Evolutionary conservation across 2,113 vertebrate species (phyloP).

Genomic region (Abramis brama): DNA sequence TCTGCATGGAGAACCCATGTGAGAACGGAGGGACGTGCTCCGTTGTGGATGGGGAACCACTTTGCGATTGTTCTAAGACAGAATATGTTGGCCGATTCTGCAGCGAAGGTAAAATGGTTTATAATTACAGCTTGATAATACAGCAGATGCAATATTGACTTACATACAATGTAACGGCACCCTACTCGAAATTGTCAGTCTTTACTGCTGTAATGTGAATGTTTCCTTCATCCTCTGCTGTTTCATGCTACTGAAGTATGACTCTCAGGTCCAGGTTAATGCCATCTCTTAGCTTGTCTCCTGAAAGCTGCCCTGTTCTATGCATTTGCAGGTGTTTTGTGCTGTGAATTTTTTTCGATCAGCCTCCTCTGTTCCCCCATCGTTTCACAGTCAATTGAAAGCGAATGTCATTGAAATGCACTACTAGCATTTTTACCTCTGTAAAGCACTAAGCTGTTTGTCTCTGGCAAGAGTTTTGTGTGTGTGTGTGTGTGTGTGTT

Average conservation of each 20-base stretch:
- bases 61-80: slow-evolving; percentile 95
- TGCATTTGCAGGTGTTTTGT: slow-evolving; percentile 65
- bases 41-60: slow-evolving; percentile 85
- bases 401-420: slow-evolving; percentile 46
- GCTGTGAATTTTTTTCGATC: slow-evolving; percentile 49
- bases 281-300: slow-evolving; percentile 63
- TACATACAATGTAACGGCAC: background rate
- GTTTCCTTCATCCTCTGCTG: background rate
- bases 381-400: slow-evolving; percentile 53
- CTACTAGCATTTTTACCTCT: slow-evolving; percentile 20
- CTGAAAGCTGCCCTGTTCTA: slow-evolving; percentile 56
- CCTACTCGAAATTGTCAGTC: background rate
- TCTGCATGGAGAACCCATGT: slow-evolving; percentile 89
- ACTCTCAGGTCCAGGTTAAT: slow-evolving; percentile 62
- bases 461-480: background rate
- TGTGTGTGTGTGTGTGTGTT: slow-evolving; percentile 5
- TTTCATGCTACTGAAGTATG: slow-evolving; percentile 57
- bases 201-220: slow-evolving; percentile 6
- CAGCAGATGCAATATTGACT: background rate
- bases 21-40: slow-evolving; percentile 95
- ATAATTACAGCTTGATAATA: slow-evolving; percentile 24
- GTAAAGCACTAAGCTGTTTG: slow-evolving; percentile 28
- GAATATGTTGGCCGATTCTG: slow-evolving; percentile 91
- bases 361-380: background rate
- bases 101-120: slow-evolving; percentile 88